Base-by-base conservation (phyloP, 1,140 invertebrate genomes). In the Macrosteles quadrilineatus region DNA sequence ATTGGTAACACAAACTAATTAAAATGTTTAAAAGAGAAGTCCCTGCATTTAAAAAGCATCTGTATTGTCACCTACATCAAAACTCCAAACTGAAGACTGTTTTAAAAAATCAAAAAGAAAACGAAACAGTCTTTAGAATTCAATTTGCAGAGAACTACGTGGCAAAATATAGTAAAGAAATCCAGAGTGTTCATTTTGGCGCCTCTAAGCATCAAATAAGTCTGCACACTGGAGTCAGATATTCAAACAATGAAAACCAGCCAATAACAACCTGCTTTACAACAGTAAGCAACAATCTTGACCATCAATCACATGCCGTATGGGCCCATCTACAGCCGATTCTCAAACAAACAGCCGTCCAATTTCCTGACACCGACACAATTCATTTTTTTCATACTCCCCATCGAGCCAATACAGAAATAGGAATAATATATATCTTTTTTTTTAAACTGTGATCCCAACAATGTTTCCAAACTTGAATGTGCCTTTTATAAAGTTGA, bases 351-450 rank as follows among this genome's bases (percentile, higher is more conserved):
- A 11, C 40, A 9, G 40, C 40, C 9, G n/a, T 9, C 4, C 47
- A 53, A n/a, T 53, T 53, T n/a, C 47, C 47, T 53, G 47, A 53
- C n/a, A 25, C n/a, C 47, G 6, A 53, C 47, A 53, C 47, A 25
- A 19, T 53, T 19, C 47, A 53, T 53, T 53, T 53, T 53, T 53
- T 53, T 53, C 32, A 6, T 4, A 36, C 4, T 36, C 32, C 14
- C 32, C 32, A 6, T 36, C 32, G 14, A 36, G 32, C 32, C 32
- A 36, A 36, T 36, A 36, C 14, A 36, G 32, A 14, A 36, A 36
- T 14, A 6, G 14, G 14, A 36, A 6, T 4, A 36, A 36, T 36
- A 14, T 36, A 4, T 6, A 36, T 36, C 14, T 4, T 4, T 36
- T 36, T n/a, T n/a, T n/a, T n/a, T n/a, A n/a, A n/a, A n/a, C n/a